These are phyloP conservation scores for Zaprionus gabonicus DNA, from an alignment of 1,140 invertebrate species.

Conservation along the genomic window DNA sequence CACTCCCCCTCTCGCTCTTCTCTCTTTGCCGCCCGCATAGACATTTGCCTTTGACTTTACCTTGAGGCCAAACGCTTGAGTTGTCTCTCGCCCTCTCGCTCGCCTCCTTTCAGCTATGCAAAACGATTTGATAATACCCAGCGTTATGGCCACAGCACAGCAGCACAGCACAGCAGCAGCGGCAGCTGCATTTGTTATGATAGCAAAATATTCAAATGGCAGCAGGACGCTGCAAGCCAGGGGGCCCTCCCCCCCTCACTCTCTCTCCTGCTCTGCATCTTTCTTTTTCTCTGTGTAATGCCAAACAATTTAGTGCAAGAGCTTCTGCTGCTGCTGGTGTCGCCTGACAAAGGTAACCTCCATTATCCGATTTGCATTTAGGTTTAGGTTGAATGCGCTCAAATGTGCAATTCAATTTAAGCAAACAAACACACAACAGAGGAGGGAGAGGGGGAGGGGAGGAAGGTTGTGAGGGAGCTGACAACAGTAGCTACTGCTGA, in stretches of 20 bases:
- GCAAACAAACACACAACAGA: slow-evolving; percentile 54
- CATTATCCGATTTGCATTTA: slow-evolving; percentile 81
- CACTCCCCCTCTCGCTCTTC: background rate
- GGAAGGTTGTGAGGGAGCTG: background rate
- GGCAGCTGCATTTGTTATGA: slow-evolving; percentile 73
- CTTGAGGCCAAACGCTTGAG: slow-evolving; percentile 55
- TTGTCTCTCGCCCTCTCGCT: background rate
- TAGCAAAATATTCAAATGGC: slow-evolving; percentile 52
- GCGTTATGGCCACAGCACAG: slow-evolving; percentile 57
- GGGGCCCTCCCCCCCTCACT: background rate
- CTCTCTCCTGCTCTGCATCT: background rate
- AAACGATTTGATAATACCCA: slow-evolving; percentile 72
- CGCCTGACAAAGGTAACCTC: slow-evolving; percentile 70
- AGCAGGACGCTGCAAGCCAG: background rate
- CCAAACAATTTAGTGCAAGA: slow-evolving; percentile 79
- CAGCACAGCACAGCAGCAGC: background rate
- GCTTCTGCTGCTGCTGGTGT: slow-evolving; percentile 41
- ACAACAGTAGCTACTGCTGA: slow-evolving; percentile 35
- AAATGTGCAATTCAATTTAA: slow-evolving; percentile 82
- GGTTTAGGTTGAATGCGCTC: slow-evolving; percentile 78
- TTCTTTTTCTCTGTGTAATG: slow-evolving; percentile 56
- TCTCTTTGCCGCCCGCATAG: slow-evolving; percentile 6
- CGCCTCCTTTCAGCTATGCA: slow-evolving; percentile 51
- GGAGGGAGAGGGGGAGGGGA: background rate
- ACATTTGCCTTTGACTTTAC: slow-evolving; percentile 77